Evolutionary conservation across 2,113 vertebrate species (phyloP).

Genomic region (Motacilla tschutschensis): DNA sequence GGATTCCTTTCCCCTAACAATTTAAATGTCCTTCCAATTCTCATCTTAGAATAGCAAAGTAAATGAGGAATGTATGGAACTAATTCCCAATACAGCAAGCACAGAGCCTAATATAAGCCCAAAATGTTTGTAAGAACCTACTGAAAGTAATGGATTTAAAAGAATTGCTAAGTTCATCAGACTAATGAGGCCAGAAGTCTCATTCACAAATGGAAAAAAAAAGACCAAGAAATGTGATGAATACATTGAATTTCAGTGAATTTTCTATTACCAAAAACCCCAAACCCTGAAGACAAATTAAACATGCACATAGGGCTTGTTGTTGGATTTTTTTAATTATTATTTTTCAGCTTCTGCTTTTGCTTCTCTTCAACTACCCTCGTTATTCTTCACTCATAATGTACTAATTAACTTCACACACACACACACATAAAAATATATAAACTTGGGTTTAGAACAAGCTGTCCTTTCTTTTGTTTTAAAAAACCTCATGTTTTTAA

Average conservation of each 20-base stretch:
- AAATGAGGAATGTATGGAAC: neutral
- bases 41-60: neutral
- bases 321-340: neutral
- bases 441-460: neutral
- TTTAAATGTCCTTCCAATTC: neutral
- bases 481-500: neutral
- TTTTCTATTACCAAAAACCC: neutral
- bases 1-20: neutral
- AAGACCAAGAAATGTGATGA: neutral
- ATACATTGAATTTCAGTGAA: neutral
- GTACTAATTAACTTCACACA: neutral
- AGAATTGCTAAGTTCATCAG: neutral
- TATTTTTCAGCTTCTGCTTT: neutral
- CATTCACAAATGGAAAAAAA: neutral
- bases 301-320: rapidly evolving
- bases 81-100: neutral
- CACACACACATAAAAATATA: neutral
- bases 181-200: neutral
- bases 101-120: neutral
- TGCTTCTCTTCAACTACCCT: neutral
- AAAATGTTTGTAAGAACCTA: neutral
- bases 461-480: neutral
- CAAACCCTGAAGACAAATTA: neutral
- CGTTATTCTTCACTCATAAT: neutral
- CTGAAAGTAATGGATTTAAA: neutral